Evolutionary conservation across 2,797 vertebrate genomes (phyloP).

Genomic region (Premnoplex brunnescens): DNA sequence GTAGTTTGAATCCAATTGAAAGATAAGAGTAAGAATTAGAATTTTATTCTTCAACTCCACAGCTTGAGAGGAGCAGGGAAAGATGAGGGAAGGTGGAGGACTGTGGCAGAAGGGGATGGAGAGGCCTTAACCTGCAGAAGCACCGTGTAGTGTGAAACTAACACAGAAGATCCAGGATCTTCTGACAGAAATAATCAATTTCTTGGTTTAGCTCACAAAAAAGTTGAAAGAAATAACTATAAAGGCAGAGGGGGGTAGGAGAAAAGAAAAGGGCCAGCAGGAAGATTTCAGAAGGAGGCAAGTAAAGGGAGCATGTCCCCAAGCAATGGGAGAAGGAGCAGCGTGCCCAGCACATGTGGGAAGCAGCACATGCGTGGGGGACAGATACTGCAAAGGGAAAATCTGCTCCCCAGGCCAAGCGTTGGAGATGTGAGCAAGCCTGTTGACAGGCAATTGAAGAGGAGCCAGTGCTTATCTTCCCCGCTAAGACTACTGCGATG

Average conservation of each 20-base stretch:
- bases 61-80: background rate
- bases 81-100: background rate
- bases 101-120: background rate
- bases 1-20: background rate
- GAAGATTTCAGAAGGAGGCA: background rate
- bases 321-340: background rate
- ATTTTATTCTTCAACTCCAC: background rate
- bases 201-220: background rate
- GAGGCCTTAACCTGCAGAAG: background rate
- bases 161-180: background rate
- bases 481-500: background rate
- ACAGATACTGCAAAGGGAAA: background rate
- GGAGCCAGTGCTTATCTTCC: slow-evolving; percentile 22
- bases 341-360: background rate
- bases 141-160: rapidly evolving
- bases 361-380: background rate
- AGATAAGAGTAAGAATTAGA: background rate
- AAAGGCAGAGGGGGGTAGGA: background rate
- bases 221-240: background rate
- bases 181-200: background rate
- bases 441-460: slow-evolving; percentile 19
- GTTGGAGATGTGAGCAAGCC: background rate
- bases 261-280: background rate
- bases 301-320: background rate
- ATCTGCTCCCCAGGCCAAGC: background rate